Conservation (phyloP, 2,797 vertebrate species). For the Sardinella longiceps region DNA sequence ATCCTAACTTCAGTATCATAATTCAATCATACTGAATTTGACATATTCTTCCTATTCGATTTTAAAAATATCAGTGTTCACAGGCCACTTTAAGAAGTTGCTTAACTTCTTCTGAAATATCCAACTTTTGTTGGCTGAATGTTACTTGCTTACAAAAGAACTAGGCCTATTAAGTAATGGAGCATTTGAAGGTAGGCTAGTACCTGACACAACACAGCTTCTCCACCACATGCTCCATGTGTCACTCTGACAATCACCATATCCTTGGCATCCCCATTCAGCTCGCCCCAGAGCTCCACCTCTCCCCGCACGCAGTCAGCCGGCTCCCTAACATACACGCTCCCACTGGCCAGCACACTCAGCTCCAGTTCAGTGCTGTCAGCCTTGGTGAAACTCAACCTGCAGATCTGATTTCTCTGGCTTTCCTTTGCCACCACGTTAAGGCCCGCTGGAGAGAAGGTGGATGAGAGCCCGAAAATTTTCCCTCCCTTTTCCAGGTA, state of each 20-base stretch:
- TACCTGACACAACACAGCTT: conserved; percentile 95
- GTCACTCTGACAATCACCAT: conserved; percentile 80
- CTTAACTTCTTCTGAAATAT: too few relatives aligned
- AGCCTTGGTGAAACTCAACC: conserved; percentile 76
- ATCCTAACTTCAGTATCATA: too few relatives aligned
- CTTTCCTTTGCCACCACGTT: conserved; percentile 63
- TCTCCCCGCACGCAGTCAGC: conserved; percentile 50
- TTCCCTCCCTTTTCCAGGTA: conserved; percentile 86
- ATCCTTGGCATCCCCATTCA: conserved; percentile 73
- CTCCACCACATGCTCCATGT: conserved; percentile 77
- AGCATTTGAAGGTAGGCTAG: not conserved
- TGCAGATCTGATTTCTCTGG: conserved; percentile 61
- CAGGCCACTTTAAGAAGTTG: too few relatives aligned
- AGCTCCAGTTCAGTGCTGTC: conserved; percentile 75
- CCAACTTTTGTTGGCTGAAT: not conserved
- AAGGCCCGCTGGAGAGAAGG: conserved; percentile 78
- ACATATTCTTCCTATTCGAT: too few relatives aligned
- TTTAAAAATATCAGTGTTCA: too few relatives aligned
- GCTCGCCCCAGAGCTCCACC: conserved; percentile 77
- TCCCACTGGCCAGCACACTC: conserved; percentile 75
- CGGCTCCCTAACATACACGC: conserved; percentile 68
- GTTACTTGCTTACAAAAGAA: not conserved
- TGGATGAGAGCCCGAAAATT: conserved; percentile 81
- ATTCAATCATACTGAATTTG: too few relatives aligned
- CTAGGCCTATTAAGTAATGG: not conserved